A percentile compares a stretch with the other conserved stretches of the same genome.
Evolutionary conservation across 92 coral and sea anemone species (phyloP).

Genomic region (Actinernus sp.): DNA sequence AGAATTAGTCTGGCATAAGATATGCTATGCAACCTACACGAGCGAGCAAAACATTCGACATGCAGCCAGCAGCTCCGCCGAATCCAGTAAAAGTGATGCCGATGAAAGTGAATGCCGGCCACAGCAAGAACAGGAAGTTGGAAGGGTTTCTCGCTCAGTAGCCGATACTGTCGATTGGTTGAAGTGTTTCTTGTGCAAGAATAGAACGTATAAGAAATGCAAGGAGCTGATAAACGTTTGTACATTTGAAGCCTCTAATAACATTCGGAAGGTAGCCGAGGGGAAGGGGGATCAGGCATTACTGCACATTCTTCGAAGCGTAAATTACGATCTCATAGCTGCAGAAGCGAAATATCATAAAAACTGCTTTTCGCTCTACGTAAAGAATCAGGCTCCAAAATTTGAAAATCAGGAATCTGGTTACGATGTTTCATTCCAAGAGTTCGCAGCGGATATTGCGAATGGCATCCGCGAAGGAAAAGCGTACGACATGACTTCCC

Average conservation of each 20-base stretch:
- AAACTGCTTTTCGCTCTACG: background rate
- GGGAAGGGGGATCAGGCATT: background rate
- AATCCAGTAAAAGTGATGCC: slow-evolving; percentile 2
- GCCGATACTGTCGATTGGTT: background rate
- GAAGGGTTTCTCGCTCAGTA: background rate
- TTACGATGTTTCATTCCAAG: slow-evolving; percentile 38
- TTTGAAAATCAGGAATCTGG: background rate
- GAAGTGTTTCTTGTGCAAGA: background rate
- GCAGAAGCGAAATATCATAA: slow-evolving; percentile 10
- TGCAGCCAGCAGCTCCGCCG: slow-evolving; percentile 6
- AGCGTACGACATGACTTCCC: slow-evolving; percentile 54
- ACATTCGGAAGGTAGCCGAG: slow-evolving; percentile 8
- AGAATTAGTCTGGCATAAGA: slow-evolving; percentile 32
- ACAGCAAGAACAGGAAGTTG: too few species aligned
- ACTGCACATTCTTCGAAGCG: slow-evolving; percentile 4
- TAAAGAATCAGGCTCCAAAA: slow-evolving; percentile 3
- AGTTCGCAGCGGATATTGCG: slow-evolving; percentile 11
- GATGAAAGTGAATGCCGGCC: too few species aligned
- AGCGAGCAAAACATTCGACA: slow-evolving; percentile 32
- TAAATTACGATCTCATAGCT: slow-evolving; percentile 6
- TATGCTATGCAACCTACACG: slow-evolving; percentile 48
- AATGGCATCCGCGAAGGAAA: slow-evolving; percentile 16
- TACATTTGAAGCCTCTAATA: slow-evolving; percentile 15
- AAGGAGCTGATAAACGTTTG: background rate
- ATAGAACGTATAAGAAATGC: background rate